Conservation (phyloP, 2,113 vertebrate species). For the Nesogale talazaci region DNA sequence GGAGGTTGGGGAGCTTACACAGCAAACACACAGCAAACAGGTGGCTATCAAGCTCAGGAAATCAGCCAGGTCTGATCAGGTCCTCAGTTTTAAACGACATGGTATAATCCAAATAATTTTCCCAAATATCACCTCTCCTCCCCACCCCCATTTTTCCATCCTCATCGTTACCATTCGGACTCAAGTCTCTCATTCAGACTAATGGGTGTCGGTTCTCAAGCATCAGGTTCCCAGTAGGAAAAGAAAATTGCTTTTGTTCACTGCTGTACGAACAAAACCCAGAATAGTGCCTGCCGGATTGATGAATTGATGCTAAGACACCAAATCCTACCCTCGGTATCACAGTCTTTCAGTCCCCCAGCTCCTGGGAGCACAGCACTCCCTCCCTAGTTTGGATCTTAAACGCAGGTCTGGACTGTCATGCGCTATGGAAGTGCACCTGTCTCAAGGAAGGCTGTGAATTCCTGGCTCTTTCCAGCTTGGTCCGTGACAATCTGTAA, state of each 20-base stretch:
- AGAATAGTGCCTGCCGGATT: background rate
- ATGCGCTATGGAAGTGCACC: conserved; percentile 8
- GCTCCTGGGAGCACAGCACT: too few species aligned
- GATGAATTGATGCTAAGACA: background rate
- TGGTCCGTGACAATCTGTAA: background rate
- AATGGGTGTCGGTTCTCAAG: background rate
- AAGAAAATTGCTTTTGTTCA: conserved; percentile 13
- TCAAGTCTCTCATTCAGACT: background rate
- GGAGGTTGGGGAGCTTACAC: background rate
- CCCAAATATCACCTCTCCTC: background rate
- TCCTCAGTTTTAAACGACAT: background rate
- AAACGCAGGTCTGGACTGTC: background rate
- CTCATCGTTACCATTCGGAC: background rate
- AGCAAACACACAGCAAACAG: background rate
- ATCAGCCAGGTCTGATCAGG: background rate
- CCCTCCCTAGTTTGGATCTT: background rate
- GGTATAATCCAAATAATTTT: conserved; percentile 1
- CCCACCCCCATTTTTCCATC: background rate
- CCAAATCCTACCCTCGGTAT: conserved; percentile 19
- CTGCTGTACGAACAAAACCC: background rate
- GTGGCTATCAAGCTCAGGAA: background rate
- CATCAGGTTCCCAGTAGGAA: background rate
- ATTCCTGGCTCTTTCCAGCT: conserved; percentile 6
- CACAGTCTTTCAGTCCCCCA: background rate
- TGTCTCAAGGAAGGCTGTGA: background rate